Evolutionary conservation across 2,888 invertebrate genomes (phyloP), one percentile per base, ranked within the genome.

Genomic region (Polymixis flavicincta): DNA sequence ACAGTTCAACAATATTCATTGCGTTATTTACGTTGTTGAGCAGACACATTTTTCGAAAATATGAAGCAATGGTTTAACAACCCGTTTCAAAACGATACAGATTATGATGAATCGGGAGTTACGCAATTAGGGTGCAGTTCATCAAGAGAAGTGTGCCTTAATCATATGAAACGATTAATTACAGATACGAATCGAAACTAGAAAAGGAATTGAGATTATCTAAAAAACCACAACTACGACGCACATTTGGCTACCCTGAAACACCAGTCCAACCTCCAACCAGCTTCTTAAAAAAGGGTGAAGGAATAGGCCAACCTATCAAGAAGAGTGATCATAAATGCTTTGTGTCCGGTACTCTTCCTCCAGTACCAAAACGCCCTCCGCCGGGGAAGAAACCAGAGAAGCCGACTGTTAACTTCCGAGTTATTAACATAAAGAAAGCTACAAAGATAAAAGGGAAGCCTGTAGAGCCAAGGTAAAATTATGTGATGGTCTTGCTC

Each of bases 221-320:
- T 52, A 97, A 96, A 88, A 94, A 87, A 76, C 94, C 93, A 3
- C 95, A 97, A 82, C 89, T 94, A 2, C 97, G 97, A 85, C 97
- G 97, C 64, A 97, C 97, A 0, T 97, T 98, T 97, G 98, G 98
- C 0, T 97, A 97, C 86, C 97, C 98, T 0, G 97, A 97, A 86
- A 97, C 97, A 13, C 97, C 97, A 0, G 85, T 97, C 0, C 96
- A 96, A 68, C 93, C 97, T 28, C 98, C 98, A 0, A 94, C 97
- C 3, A 91, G 97, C 8, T 98, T 96, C 89, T 91, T 98, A 45
- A 97, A 97, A 88, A 98, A 98, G 89, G 97, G 97, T 28, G 92
- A 97, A 54, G 97, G 97, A 0, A 91, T 95, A 54, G 90, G 95
- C 0, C 96, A 95, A 67, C 95, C 95, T 0, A 63, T 92, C 17